These are phyloP conservation scores for Metridium senile DNA, from an alignment of 92 coral and sea anemone species.

Conservation along the genomic window DNA sequence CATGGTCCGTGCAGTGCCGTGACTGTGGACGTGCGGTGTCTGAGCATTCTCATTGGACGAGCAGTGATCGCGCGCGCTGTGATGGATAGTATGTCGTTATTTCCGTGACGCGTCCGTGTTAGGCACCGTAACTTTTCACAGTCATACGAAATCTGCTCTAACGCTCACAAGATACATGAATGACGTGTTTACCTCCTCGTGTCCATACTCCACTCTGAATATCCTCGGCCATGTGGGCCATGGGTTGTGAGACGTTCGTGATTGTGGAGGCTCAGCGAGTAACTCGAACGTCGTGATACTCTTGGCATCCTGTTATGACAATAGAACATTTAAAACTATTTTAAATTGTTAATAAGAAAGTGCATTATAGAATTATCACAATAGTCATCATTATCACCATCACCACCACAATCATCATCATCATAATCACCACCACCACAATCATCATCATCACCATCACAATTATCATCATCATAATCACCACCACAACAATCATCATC, in stretches of 20 bases:
- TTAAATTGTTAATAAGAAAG: no score
- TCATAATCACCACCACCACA: background rate
- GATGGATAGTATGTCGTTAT: no score
- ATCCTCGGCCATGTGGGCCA: conserved; percentile 98
- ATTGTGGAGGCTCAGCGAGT: conserved; percentile 79
- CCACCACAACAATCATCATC: background rate
- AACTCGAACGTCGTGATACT: conserved; percentile 93
- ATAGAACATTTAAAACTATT: background rate
- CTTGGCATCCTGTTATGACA: conserved; percentile 76
- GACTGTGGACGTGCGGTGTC: no score
- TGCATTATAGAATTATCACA: background rate
- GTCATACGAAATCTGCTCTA: no score
- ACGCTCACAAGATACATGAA: background rate
- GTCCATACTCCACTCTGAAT: conserved; percentile 95
- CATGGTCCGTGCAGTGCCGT: no score
- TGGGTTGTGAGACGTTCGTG: conserved; percentile 67
- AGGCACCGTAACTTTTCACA: no score
- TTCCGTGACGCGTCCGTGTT: no score
- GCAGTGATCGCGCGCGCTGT: no score
- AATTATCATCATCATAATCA: background rate
- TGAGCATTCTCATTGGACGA: no score
- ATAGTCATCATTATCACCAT: background rate
- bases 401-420: background rate
- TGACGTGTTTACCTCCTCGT: conserved; percentile 90
- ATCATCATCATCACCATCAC: background rate